Percentiles rank a stretch among this genome's conserved stretches.
Evolutionary conservation across 2,888 invertebrate species (phyloP).

Genomic region (Zaprionus obscuricornis): DNA sequence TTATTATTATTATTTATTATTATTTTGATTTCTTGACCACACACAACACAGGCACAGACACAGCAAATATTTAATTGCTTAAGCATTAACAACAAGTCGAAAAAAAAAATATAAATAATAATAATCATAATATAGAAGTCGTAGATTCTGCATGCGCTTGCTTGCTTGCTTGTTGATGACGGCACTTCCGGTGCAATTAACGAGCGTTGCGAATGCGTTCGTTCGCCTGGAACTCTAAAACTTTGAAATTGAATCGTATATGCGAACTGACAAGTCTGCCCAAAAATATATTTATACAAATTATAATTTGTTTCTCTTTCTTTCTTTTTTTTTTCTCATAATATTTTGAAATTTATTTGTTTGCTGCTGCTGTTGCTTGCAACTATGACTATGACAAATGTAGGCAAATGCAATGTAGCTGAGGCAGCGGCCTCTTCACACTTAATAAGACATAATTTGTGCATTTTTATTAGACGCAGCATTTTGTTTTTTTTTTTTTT

Average conservation of each 20-base stretch:
- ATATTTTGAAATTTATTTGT: no score
- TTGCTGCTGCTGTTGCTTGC: conserved; percentile 4
- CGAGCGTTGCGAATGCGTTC: conserved; percentile 32
- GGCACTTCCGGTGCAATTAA: conserved; percentile 74
- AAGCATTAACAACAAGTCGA: conserved; percentile 51
- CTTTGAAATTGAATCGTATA: conserved; percentile 24
- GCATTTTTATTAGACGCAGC: conserved; percentile 58
- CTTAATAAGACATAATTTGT: conserved; percentile 76
- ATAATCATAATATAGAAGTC: conserved; percentile 11
- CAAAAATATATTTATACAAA: not conserved
- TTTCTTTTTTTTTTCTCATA: no score
- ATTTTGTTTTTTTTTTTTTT: conserved; percentile 20
- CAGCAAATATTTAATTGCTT: conserved; percentile 33
- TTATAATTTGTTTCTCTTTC: no score
- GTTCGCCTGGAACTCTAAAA: conserved; percentile 38
- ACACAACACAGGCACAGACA: conserved; percentile 46
- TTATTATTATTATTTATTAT: not conserved
- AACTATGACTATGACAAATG: conserved; percentile 55
- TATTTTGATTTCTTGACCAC: conserved; percentile 56
- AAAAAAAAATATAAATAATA: conserved; percentile 41
- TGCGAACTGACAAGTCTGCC: conserved; percentile 17
- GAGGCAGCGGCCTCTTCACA: conserved; percentile 55
- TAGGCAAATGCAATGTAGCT: conserved; percentile 43
- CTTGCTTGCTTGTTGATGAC: conserved; percentile 46
- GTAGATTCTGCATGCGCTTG: conserved; percentile 16